Evolutionary conservation across 2,888 invertebrate genomes (phyloP), one percentile per base, ranked within the genome.

Genomic region (Rhamnusium bicolor): DNA sequence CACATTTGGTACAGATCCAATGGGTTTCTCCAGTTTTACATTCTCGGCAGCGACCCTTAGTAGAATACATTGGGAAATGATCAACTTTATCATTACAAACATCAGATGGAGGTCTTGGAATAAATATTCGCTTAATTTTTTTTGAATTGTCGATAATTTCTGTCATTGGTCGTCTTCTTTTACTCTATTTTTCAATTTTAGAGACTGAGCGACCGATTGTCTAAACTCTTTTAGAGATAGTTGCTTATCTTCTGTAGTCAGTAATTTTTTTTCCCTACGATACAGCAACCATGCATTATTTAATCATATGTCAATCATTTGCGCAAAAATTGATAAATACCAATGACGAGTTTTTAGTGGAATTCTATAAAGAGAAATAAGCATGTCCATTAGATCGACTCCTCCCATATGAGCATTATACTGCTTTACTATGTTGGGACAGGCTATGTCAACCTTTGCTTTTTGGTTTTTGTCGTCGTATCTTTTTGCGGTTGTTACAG

Each of bases 351-450:
- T 49, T 49, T 49, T 49, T 6, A 49, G n/a, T 14, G 16, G 5
- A 7, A 49, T 49, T 16, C 49, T 49, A 16, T 49, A 49, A 14
- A 49, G 49, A 14, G 49, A 49, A 49, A 49, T 49, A 6, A 49
- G 16, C 49, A 49, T 49, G 49, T 49, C 49, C 49, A 16, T 49
- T 12, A 49, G 16, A 16, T 14, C 49, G 1, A 14, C 49, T 14
- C 49, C 49, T 14, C 49, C 49, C 49, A 49, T 49, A 14, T 16
- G 16, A 14, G 16, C 49, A 3, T 49, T 49, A 16, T 73, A 65
- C 12, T 69, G 46, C 21, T 61, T 60, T 19, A 73, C 53, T n/a
- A 69, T 51, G 18, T 70, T 68, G 0, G 53, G 62, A 40, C 67
- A 61, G 16, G 65, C n/a, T 24, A 2, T 5, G 60, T 19, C 66